phyloP scores from a whole-genome alignment of 2,113 vertebrate species.

The Salvelinus fontinalis region DNA sequence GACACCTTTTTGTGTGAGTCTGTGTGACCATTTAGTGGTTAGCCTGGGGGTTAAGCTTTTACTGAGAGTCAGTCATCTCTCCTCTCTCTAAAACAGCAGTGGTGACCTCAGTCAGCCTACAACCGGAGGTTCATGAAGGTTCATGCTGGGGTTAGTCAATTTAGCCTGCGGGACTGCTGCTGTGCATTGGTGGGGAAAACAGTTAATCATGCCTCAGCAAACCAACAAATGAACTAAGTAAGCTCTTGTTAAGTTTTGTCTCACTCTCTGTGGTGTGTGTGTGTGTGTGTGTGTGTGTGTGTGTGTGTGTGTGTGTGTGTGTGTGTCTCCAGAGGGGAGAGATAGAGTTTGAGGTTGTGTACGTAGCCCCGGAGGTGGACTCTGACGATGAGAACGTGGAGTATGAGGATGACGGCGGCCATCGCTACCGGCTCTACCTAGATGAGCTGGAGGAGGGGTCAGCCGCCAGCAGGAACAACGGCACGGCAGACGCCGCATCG shows the following conservation, averaged over 20 bases:
- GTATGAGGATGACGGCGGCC: conserved; percentile 96
- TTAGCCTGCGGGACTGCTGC: too few relatives aligned
- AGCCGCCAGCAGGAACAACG: conserved; percentile 68
- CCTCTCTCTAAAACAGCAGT: too few relatives aligned
- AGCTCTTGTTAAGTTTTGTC: not conserved
- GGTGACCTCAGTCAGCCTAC: too few relatives aligned
- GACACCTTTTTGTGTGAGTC: too few relatives aligned
- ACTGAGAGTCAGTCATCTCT: too few relatives aligned
- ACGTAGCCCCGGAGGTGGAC: conserved; percentile 97
- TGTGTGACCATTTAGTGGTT: too few relatives aligned
- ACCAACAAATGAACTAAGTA: not conserved
- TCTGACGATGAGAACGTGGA: conserved; percentile 98
- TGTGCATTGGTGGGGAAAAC: not conserved
- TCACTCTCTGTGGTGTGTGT: not conserved
- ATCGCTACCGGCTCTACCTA: conserved; percentile 94
- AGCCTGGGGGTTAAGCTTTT: too few relatives aligned
- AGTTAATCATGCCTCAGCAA: not conserved
- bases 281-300: conserved; percentile 14
- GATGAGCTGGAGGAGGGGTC: conserved; percentile 88
- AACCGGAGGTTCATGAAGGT: too few relatives aligned
- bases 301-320: conserved; percentile 20
- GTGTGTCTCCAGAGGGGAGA: conserved; percentile 84
- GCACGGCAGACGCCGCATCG: conserved; percentile 70
- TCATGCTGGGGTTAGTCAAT: too few relatives aligned
- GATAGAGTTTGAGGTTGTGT: conserved; percentile 98